A percentile compares a stretch with the other conserved stretches of the same genome.
Evolutionary conservation across 2,888 invertebrate genomes (phyloP).

Genomic region (Anthrax anthrax): DNA sequence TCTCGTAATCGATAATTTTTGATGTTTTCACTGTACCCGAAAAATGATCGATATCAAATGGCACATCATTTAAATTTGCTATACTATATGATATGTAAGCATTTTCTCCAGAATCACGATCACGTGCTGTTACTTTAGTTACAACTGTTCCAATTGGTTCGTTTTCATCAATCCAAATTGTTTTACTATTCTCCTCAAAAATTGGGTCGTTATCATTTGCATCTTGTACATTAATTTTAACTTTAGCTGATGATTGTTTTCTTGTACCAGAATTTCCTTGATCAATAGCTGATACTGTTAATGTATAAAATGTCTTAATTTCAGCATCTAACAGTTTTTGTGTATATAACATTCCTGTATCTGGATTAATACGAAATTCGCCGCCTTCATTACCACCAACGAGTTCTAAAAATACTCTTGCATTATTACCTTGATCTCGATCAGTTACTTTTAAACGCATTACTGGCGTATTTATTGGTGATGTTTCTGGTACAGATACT

Average conservation of each 20-base stretch:
- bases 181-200: conserved; percentile 57
- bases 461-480: conserved; percentile 77
- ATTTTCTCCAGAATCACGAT: conserved; percentile 86
- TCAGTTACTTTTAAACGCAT: conserved; percentile 77
- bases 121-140: conserved; percentile 69
- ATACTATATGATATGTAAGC: conserved; percentile 91
- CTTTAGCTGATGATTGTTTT: conserved; percentile 79
- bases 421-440: conserved; percentile 68
- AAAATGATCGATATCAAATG: conserved; percentile 93
- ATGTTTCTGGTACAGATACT: conserved; percentile 74
- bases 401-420: conserved; percentile 72
- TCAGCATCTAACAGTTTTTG: conserved; percentile 74
- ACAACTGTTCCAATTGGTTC: conserved; percentile 74
- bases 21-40: conserved; percentile 78
- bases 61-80: conserved; percentile 76
- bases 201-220: conserved; percentile 90
- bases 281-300: conserved; percentile 82
- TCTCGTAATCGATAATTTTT: conserved; percentile 76
- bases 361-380: conserved; percentile 73
- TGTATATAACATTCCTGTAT: conserved; percentile 80
- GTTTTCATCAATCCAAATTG: conserved; percentile 72
- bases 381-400: conserved; percentile 84
- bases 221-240: conserved; percentile 76
- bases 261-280: conserved; percentile 70
- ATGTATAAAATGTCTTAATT: conserved; percentile 62